Base-by-base conservation (phyloP, 2,888 invertebrate genomes). In the Merodon equestris region DNA sequence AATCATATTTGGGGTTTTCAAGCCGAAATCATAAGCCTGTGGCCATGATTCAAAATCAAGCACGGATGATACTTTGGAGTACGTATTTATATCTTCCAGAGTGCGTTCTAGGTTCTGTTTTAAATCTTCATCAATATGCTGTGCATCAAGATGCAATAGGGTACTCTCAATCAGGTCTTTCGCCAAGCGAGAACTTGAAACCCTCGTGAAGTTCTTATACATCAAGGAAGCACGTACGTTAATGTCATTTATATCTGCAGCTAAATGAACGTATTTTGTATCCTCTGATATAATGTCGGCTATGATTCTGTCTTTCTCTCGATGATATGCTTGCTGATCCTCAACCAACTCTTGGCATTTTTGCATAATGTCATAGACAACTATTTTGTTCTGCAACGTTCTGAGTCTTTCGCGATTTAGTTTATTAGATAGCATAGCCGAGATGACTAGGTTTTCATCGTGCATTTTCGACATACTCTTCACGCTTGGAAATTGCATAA, bases 31-130 rank as follows among this genome's bases (percentile, higher is more conserved):
- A 82, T 92, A 92, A 18, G 92, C 90, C 47, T 89, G 87, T 58
- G 91, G 91, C 94, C 94, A 94, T 53, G 91, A 91, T 64, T 89
- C 89, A 2, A 89, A 88, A 4, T 91, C 90, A 85, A 92, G 90
- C 73, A 91, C 90, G 10, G 89, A 85, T 1, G 91, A 90, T 48
- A 93, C 91, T 91, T 92, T 85, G 70, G 93, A 91, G 84, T 93
- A 93, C 1, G 93, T 87, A 51, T 91, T 91, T 83, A 94, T 92
- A 84, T 91, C 91, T n/a, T 90, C 86, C 76, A 92, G 89, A 90
- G 92, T 92, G 51, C 90, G 88, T 15, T 90, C 89, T 82, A 93
- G 89, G 53, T 89, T 85, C 0, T 81, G 63, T 15, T 86, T 84
- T 19, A 88, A 50, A 9, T 81, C 60, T 0, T 70, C 47, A 7